Conservation (phyloP, 2,888 invertebrate species). For the Conomelus anceps region DNA sequence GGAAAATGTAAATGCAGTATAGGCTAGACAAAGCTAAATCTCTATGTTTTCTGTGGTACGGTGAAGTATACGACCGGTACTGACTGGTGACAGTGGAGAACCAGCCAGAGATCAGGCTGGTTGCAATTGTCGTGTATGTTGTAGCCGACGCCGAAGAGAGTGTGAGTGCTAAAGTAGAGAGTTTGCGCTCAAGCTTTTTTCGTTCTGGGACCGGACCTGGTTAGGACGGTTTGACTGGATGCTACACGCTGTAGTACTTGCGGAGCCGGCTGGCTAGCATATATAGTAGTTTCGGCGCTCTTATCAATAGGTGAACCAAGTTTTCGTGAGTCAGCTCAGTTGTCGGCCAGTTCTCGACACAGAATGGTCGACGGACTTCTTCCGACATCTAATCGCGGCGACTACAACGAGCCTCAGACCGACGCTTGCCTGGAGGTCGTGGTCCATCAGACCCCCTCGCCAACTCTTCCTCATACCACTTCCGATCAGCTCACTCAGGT, state of each 20-base stretch:
- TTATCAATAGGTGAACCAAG: neutral
- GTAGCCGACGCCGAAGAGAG: no score
- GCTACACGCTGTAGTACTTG: no score
- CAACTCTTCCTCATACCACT: neutral
- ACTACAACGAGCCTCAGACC: neutral
- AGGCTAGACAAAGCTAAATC: no score
- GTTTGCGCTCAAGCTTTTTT: neutral
- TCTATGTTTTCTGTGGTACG: no score
- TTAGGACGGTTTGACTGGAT: no score
- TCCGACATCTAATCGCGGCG: neutral
- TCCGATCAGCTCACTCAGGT: neutral
- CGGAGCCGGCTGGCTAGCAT: no score
- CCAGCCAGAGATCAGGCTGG: neutral
- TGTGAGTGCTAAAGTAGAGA: neutral
- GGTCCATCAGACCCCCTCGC: neutral
- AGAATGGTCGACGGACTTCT: neutral
- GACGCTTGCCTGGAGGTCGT: neutral
- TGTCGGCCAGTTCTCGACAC: no score
- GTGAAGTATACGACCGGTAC: no score
- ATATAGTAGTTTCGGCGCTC: neutral
- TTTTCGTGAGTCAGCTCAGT: neutral
- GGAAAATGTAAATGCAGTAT: no score
- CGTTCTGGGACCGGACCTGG: no score
- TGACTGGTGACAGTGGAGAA: neutral
- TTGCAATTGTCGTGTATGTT: neutral